Percentiles rank a stretch among this genome's conserved stretches.
Conservation (phyloP, 2,113 vertebrate genomes). For the Glaucidium brasilianum region DNA sequence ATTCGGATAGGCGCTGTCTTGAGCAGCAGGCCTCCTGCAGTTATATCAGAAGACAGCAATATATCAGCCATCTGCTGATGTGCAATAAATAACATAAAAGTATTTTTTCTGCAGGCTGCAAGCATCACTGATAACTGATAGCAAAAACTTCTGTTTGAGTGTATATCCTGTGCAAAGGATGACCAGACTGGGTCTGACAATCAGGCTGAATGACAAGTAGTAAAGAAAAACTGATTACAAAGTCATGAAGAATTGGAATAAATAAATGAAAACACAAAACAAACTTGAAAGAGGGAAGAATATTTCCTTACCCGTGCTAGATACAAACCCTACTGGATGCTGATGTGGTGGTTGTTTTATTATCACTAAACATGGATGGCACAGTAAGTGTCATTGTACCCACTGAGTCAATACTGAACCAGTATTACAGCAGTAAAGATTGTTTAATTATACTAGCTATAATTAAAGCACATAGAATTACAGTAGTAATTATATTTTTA, state of each 20-base stretch:
- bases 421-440: background rate
- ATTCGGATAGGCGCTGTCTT: fast-evolving
- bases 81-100: background rate
- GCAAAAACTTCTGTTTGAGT: background rate
- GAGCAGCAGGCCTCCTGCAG: background rate
- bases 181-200: background rate
- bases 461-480: background rate
- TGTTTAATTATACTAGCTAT: background rate
- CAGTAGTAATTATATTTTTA: background rate
- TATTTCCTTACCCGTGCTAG: background rate
- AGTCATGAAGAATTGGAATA: background rate
- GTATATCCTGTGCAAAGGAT: background rate
- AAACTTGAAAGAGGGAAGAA: background rate
- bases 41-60: background rate
- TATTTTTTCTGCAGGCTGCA: background rate
- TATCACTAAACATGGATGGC: background rate
- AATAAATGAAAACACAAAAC: background rate
- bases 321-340: background rate
- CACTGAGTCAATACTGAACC: background rate
- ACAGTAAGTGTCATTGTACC: background rate
- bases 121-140: background rate
- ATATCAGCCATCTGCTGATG: background rate
- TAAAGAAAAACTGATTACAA: background rate
- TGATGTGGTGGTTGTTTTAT: background rate
- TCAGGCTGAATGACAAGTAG: background rate